Conservation (phyloP, 2,113 vertebrate genomes). For the Corythoichthys haematopterus region DNA sequence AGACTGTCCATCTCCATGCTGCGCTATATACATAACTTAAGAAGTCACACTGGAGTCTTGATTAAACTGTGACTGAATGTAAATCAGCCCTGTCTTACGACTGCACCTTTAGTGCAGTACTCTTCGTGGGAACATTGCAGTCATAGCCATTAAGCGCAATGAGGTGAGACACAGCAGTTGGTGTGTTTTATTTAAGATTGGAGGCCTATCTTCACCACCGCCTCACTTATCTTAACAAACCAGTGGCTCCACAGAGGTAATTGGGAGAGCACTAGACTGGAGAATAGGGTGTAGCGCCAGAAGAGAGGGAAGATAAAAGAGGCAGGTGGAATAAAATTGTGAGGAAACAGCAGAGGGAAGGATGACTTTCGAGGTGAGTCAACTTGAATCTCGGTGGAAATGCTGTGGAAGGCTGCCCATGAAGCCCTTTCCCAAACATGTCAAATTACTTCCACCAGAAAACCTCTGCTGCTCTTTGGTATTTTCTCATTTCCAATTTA, state of each 20-base stretch:
- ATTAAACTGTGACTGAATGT: slow-evolving; percentile 42
- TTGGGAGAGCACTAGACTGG: slow-evolving; percentile 67
- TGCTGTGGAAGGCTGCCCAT: slow-evolving; percentile 15
- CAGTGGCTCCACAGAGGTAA: slow-evolving; percentile 62
- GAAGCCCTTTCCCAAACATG: slow-evolving; percentile 13
- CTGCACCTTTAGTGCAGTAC: slow-evolving; percentile 28
- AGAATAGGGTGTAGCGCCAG: slow-evolving; percentile 52
- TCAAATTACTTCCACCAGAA: slow-evolving; percentile 1
- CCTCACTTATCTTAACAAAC: slow-evolving; percentile 71
- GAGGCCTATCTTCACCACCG: slow-evolving; percentile 55
- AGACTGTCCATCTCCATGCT: slow-evolving; percentile 4
- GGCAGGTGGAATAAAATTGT: slow-evolving; percentile 15
- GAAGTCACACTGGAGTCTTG: slow-evolving; percentile 33
- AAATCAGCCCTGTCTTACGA: slow-evolving; percentile 36
- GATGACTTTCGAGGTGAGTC: slow-evolving; percentile 38
- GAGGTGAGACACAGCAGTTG: slow-evolving; percentile 57
- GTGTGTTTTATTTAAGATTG: slow-evolving; percentile 68
- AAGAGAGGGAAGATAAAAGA: slow-evolving; percentile 31
- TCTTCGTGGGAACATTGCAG: slow-evolving; percentile 35
- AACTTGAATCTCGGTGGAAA: slow-evolving; percentile 34
- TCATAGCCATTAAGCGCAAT: slow-evolving; percentile 45
- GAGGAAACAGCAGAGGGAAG: slow-evolving; percentile 25
- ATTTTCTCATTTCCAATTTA: slow-evolving; percentile 11
- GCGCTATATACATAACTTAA: slow-evolving; percentile 36
- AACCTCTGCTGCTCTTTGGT: slow-evolving; percentile 17